Evolutionary conservation across 37 sponge, comb jelly and placozoan species (phyloP).

Genomic region (Lycopodina hypogea): DNA sequence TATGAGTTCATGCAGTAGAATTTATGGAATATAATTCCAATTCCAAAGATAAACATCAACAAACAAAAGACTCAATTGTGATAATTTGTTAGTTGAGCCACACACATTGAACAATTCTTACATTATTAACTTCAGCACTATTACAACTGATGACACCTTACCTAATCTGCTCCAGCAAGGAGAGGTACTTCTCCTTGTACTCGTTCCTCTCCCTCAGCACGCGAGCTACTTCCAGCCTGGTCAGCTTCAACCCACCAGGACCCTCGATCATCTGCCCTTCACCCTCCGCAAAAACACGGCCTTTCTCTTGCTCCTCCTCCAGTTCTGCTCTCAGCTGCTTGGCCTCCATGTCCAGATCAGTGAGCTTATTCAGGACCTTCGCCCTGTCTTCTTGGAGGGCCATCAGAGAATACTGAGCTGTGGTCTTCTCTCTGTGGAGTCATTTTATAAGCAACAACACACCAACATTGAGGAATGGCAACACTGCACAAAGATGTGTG

Average conservation of each 20-base stretch:
- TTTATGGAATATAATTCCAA: too few species aligned
- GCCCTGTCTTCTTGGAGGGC: conserved; percentile 7
- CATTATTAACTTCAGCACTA: neutral
- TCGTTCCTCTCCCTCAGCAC: conserved; percentile 86
- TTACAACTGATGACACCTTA: conserved; percentile 25
- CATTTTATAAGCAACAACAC: too few species aligned
- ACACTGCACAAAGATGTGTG: neutral
- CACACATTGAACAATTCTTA: neutral
- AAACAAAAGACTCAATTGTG: too few species aligned
- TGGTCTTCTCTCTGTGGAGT: conserved; percentile 20
- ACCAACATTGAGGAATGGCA: neutral
- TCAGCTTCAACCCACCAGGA: conserved; percentile 31
- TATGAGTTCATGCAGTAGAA: too few species aligned
- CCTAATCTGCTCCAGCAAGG: conserved; percentile 80
- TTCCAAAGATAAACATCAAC: too few species aligned
- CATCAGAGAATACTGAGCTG: conserved; percentile 8
- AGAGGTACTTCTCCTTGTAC: conserved; percentile 87
- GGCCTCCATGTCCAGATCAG: conserved; percentile 38
- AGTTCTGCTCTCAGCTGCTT: conserved; percentile 41
- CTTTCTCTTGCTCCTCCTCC: conserved; percentile 44
- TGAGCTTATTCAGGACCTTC: conserved; percentile 8
- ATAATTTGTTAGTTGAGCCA: too few species aligned
- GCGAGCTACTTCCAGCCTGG: conserved; percentile 63
- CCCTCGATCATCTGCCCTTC: conserved; percentile 38
- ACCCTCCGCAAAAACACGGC: neutral